Percentiles rank a stretch among this genome's conserved stretches.
Evolutionary conservation across 2,797 vertebrate species (phyloP).

Genomic region (Rhincodon typus): DNA sequence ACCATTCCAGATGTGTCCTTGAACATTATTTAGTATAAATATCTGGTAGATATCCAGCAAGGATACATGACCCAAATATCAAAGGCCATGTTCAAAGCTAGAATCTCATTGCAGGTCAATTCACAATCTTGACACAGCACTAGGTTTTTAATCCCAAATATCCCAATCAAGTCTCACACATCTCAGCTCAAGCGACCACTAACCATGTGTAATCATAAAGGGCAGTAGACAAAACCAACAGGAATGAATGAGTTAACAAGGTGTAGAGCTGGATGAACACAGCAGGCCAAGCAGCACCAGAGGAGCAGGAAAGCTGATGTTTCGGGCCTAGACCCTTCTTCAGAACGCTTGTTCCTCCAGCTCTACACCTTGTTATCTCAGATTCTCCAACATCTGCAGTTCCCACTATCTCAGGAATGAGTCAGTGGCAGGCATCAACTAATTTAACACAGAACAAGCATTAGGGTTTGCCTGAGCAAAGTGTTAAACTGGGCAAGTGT

Average conservation of each 20-base stretch:
- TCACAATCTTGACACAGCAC: background rate
- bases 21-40: background rate
- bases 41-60: background rate
- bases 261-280: too few relatives aligned
- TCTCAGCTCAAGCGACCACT: background rate
- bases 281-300: too few relatives aligned
- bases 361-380: too few relatives aligned
- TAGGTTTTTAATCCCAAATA: background rate
- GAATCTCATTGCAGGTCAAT: background rate
- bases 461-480: too few relatives aligned
- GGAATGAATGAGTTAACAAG: background rate
- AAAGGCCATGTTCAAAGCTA: background rate
- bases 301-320: too few relatives aligned
- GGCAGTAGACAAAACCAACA: background rate
- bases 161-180: background rate
- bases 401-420: too few relatives aligned
- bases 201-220: background rate
- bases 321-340: too few relatives aligned
- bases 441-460: background rate
- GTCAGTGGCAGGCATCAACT: background rate
- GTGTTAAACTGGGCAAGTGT: background rate
- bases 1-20: background rate
- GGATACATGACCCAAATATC: background rate
- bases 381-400: too few relatives aligned
- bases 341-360: too few relatives aligned